Base-by-base conservation (phyloP, 2,888 invertebrate species). In the Xestia c-nigrum region DNA sequence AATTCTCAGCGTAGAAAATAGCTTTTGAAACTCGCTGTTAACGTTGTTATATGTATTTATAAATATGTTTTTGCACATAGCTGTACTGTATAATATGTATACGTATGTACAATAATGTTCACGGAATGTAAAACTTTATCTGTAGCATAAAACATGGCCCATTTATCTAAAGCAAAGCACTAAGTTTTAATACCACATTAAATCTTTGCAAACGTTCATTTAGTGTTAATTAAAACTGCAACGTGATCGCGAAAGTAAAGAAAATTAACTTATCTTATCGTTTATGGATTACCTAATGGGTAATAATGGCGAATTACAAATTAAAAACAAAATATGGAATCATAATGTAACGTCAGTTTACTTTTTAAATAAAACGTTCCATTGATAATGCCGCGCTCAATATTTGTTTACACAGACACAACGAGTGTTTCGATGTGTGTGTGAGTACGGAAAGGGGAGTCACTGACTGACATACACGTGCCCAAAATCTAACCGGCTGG, bases 101-200 rank as follows among this genome's bases (percentile, higher is more conserved):
- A 52, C 16, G 50, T 59, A 68, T 6, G 16, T 12, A 59, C n/a
- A 43, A 63, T 78, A 65, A 55, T 79, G 46, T 72, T 73, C 52
- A 70, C 24, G 63, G 65, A 74, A 65, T 80, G 46, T 73, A 67
- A 73, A 74, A 76, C 63, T 66, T 76, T 77, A 86, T 74, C 19
- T 74, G n/a, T 69, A 59, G 50, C 63, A 64, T 80, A 75, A 77
- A 86, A 84, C 61, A 59, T 55, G 16, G 55, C n/a, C 19, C 52
- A 72, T 80, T 84, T 78, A 74, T 75, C 65, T 77, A 55, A 73
- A 74, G 38, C 66, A 65, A 71, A 68, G 65, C 59, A 73, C 86
- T 52, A 72, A 38, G 59, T 61, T 72, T 74, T 77, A 69, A 52
- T 64, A 83, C 55, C 69, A 86, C 68, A 47, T 12, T 74, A 57